Evolutionary conservation across 1,140 invertebrate species (phyloP).

Genomic region (Caenorhabditis remanei): DNA sequence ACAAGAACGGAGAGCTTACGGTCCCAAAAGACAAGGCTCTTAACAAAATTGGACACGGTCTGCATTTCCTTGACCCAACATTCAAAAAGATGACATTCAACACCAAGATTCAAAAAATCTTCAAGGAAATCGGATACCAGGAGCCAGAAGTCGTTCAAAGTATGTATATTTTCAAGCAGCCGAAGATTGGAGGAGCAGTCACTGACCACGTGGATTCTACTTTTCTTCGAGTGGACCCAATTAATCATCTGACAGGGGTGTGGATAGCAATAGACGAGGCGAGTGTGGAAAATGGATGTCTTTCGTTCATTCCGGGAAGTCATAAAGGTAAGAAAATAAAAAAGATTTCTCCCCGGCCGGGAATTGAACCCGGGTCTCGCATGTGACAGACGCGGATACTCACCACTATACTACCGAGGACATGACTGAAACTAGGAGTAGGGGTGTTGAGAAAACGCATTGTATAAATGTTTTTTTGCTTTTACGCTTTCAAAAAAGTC

Average conservation of each 20-base stretch:
- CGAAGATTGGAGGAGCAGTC: slow-evolving; percentile 90
- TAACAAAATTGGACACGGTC: slow-evolving; percentile 88
- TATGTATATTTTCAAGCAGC: slow-evolving; percentile 99
- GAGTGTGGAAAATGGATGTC: slow-evolving; percentile 91
- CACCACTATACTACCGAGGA: slow-evolving; percentile 72
- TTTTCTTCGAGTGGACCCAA: slow-evolving; percentile 87
- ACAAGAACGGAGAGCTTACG: slow-evolving; percentile 83
- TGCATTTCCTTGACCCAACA: slow-evolving; percentile 87
- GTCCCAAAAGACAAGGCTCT: slow-evolving; percentile 84
- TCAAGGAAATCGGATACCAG: slow-evolving; percentile 84
- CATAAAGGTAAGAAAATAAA: slow-evolving; percentile 82
- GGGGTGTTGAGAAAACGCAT: too few species aligned
- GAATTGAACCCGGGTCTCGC: slow-evolving; percentile 74
- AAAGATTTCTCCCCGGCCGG: slow-evolving; percentile 69
- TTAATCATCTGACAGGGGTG: slow-evolving; percentile 84
- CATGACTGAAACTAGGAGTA: too few species aligned
- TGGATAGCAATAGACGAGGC: slow-evolving; percentile 96
- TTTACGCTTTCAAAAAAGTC: slow-evolving; percentile 42
- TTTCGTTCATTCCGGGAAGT: slow-evolving; percentile 91
- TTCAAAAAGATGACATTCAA: slow-evolving; percentile 89
- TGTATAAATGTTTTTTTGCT: too few species aligned
- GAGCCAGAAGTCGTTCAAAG: slow-evolving; percentile 91
- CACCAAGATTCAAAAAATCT: slow-evolving; percentile 84
- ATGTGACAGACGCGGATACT: slow-evolving; percentile 73
- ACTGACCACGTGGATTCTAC: slow-evolving; percentile 88